Evolutionary conservation across 2,797 vertebrate species (phyloP), one percentile per base, ranked within the genome.

Genomic region (Selene dorsalis): DNA sequence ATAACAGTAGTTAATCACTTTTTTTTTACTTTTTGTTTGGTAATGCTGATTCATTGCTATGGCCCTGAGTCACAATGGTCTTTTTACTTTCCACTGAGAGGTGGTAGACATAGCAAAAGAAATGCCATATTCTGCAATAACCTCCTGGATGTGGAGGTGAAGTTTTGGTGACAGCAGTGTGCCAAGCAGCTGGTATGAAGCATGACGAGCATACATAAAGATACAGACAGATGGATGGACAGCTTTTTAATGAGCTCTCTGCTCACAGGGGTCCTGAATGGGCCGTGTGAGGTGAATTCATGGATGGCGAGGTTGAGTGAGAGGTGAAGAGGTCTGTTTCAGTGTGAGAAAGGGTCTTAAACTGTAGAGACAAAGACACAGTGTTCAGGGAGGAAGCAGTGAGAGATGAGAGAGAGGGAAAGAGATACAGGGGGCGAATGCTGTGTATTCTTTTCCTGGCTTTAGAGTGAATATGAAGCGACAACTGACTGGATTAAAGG

Each of bases 401-500:
- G n/a, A 70, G 14, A 59, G 38, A 4, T 48, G 38, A 63, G 20
- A 48, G 53, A 56, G 53, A 56, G 10, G 24, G 20, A 69, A 50
- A 55, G 63, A 81, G 50, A 67, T 61, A 28, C n/a, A 72, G 52
- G 41, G 39, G 45, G 1, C 12, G 59, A 69, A 63, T 56, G 24
- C 55, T 22, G 17, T 55, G 43, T 14, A 58, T 82, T 75, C 7
- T 56, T 80, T 75, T 75, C 62, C 71, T 79, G 67, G 26, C 79
- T 48, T 52, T 62, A 75, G 52, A 73, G 38, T 66, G 55, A 69
- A 48, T 39, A 62, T 26, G 43, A 79, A 61, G 69, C 59, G 32
- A 41, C 68, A 67, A 26, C 24, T 38, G 26, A 53, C 35, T 69
- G 69, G 35, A 68, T 55, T 14, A 67, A 76, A 72, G 38, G 43